A percentile compares a stretch with the other conserved stretches of the same genome.
phyloP scores from a whole-genome alignment of 23 tunicate species.

The Halocynthia aurantium region DNA sequence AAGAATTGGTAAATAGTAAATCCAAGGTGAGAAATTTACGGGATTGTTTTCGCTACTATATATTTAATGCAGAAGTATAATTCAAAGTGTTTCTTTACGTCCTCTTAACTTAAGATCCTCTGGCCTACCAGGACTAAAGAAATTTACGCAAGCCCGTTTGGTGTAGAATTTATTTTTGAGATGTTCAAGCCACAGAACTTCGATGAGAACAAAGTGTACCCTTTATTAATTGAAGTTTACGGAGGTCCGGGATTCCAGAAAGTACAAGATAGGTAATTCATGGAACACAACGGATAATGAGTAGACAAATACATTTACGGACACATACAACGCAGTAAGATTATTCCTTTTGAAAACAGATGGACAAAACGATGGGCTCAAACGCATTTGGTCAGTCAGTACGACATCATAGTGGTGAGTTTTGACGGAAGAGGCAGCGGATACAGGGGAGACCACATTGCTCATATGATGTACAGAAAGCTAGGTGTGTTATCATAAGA shows the following conservation, averaged over 20 bases:
- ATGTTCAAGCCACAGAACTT: slow-evolving; percentile 67
- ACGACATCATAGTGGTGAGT: slow-evolving; percentile 85
- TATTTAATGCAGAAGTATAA: background rate
- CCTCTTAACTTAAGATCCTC: slow-evolving; percentile 2
- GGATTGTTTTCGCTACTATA: background rate
- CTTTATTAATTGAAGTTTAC: slow-evolving; percentile 88
- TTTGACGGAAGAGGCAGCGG: slow-evolving; percentile 94
- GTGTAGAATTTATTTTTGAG: slow-evolving; percentile 55
- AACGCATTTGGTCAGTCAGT: slow-evolving; percentile 82
- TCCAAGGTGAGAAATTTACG: slow-evolving; percentile 13
- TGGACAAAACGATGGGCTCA: slow-evolving; percentile 95
- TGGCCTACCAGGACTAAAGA: slow-evolving; percentile 23
- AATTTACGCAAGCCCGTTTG: slow-evolving; percentile 27
- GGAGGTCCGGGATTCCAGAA: slow-evolving; percentile 97
- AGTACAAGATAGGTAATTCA: slow-evolving; percentile 64
- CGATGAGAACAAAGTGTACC: slow-evolving; percentile 62
- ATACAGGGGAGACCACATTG: slow-evolving; percentile 69
- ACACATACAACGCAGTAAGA: too few species aligned
- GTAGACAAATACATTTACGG: too few species aligned
- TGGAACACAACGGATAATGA: too few species aligned
- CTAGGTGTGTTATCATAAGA: slow-evolving; percentile 65
- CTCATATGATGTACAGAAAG: slow-evolving; percentile 68
- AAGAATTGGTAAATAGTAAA: slow-evolving; percentile 43
- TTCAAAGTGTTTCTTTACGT: background rate
- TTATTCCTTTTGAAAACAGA: slow-evolving; percentile 4